phyloP scores from a whole-genome alignment of 2,113 vertebrate genomes.

The Mola mola region DNA sequence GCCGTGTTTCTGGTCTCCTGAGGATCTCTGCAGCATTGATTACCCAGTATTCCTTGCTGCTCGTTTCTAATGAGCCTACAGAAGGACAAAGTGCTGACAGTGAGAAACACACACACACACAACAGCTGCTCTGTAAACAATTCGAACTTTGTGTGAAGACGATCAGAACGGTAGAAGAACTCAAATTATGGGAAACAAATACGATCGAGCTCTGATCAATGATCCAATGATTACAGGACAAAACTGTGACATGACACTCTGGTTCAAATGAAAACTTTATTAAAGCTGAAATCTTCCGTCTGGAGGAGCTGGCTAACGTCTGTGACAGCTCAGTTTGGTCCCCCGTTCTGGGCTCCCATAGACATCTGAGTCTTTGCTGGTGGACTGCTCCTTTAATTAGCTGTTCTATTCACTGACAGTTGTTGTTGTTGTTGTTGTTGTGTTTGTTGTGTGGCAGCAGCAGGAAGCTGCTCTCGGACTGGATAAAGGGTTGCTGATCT shows the following conservation, averaged over 20 bases:
- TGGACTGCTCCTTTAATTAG: too few species aligned
- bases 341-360: too few species aligned
- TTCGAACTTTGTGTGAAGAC: background rate
- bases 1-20: slow-evolving; percentile 20
- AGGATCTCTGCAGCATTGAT: slow-evolving; percentile 52
- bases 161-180: background rate
- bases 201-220: background rate
- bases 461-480: slow-evolving; percentile 5
- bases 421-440: background rate
- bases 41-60: slow-evolving; percentile 58
- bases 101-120: slow-evolving; percentile 6
- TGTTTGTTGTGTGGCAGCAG: background rate
- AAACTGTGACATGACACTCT: too few species aligned
- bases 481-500: background rate
- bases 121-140: slow-evolving; percentile 18
- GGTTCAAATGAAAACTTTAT: too few species aligned
- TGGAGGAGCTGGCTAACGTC: too few species aligned
- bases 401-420: too few species aligned
- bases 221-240: too few species aligned
- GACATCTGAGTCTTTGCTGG: too few species aligned
- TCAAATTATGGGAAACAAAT: background rate
- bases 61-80: slow-evolving; percentile 46
- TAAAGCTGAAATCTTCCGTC: too few species aligned
- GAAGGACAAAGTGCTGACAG: slow-evolving; percentile 60
- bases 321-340: too few species aligned